A percentile compares a stretch with the other conserved stretches of the same genome.
Conservation (phyloP, 2,888 invertebrate genomes). For the Drosophila ustulata region DNA sequence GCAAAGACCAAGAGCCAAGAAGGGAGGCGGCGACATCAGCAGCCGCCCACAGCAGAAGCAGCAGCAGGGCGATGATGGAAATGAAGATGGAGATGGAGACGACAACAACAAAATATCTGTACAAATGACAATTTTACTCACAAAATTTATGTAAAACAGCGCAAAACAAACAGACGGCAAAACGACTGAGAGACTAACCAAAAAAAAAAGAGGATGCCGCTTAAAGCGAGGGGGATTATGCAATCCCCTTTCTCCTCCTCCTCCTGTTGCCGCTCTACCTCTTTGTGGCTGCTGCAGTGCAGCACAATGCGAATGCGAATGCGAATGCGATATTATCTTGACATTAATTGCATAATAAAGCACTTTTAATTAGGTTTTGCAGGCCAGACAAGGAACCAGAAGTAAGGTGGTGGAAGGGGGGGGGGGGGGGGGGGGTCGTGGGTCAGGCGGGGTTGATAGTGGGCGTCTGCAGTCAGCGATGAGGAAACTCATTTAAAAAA, state of each 20-base stretch:
- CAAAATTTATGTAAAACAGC: conserved; percentile 66
- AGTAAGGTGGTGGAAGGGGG: neutral
- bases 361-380: conserved; percentile 77
- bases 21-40: conserved; percentile 8
- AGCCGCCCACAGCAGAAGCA: conserved; percentile 6
- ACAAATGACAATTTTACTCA: conserved; percentile 59
- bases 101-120: conserved; percentile 7
- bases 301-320: conserved; percentile 42
- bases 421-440: neutral
- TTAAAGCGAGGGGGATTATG: neutral
- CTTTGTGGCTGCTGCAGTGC: conserved; percentile 30
- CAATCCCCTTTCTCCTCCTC: neutral
- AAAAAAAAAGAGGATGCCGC: conserved; percentile 1
- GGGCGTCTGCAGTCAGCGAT: conserved; percentile 3
- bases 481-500: conserved; percentile 37
- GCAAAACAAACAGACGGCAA: conserved; percentile 5
- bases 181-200: conserved; percentile 9
- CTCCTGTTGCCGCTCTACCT: neutral
- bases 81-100: conserved; percentile 9
- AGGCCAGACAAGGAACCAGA: conserved; percentile 9
- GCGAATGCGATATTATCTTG: conserved; percentile 72
- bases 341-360: conserved; percentile 80
- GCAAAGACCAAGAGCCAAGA: conserved; percentile 63
- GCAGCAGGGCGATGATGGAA: conserved; percentile 17
- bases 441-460: neutral